phyloP scores from a whole-genome alignment of 2,113 vertebrate genomes.

The Brienomyrus longianalis region DNA sequence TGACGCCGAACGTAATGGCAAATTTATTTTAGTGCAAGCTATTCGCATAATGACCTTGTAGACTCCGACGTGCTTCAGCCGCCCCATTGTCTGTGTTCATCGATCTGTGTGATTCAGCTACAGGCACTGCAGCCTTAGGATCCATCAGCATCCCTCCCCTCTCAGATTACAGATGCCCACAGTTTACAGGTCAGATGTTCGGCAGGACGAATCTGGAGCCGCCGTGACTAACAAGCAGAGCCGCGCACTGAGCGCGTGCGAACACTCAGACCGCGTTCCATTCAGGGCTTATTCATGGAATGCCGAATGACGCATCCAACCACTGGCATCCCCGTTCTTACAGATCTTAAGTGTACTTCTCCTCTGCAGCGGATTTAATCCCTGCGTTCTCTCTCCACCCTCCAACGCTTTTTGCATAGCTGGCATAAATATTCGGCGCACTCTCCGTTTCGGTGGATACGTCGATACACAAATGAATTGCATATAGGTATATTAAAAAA shows the following conservation, averaged over 20 bases:
- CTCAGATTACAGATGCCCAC: conserved; percentile 36
- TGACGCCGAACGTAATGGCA: conserved; percentile 15
- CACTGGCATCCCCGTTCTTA: not conserved
- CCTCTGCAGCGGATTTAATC: not conserved
- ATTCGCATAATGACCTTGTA: conserved; percentile 59
- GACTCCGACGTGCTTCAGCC: conserved; percentile 35
- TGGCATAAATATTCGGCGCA: conserved; percentile 4
- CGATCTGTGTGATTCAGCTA: conserved; percentile 50
- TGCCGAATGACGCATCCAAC: not conserved
- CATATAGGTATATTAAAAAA: not conserved
- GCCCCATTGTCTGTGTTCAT: conserved; percentile 45
- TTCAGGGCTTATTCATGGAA: not conserved
- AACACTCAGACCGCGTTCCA: not conserved
- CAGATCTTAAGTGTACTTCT: not conserved
- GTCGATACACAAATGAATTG: not conserved
- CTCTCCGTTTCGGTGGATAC: not conserved
- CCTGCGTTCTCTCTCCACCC: not conserved
- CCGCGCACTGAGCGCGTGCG: not conserved
- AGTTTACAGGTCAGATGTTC: conserved; percentile 46
- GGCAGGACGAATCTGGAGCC: conserved; percentile 48
- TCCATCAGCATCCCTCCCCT: conserved; percentile 41
- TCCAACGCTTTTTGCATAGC: not conserved
- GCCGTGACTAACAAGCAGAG: conserved; percentile 30
- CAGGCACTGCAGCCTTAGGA: conserved; percentile 49
- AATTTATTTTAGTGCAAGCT: conserved; percentile 36